A percentile compares a stretch with the other conserved stretches of the same genome.
Evolutionary conservation across 2,797 vertebrate genomes (phyloP).

Genomic region (Psittacula echo): DNA sequence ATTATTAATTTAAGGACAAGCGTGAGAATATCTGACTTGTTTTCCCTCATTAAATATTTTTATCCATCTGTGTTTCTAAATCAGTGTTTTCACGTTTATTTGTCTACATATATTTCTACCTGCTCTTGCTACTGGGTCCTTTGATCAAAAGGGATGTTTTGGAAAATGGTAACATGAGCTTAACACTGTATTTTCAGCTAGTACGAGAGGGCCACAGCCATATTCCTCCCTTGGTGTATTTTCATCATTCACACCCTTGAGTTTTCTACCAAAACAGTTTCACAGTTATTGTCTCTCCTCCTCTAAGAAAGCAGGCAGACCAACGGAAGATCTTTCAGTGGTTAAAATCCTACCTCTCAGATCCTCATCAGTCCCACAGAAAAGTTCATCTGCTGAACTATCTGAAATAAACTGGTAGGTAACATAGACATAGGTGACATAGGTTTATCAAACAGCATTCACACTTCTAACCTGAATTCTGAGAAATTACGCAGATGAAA

Average conservation of each 20-base stretch:
- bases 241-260: neutral
- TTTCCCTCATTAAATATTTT: neutral
- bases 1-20: neutral
- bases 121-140: neutral
- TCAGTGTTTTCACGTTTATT: neutral
- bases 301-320: neutral
- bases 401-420: neutral
- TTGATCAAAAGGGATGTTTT: neutral
- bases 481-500: neutral
- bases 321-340: neutral
- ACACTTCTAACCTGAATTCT: neutral
- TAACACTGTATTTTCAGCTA: neutral
- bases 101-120: neutral
- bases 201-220: neutral
- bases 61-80: neutral
- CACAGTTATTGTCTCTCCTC: neutral
- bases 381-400: neutral
- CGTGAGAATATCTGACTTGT: neutral
- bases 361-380: neutral
- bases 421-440: accelerated
- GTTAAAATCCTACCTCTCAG: neutral
- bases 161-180: accelerated
- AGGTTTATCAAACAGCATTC: neutral
- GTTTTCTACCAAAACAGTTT: neutral
- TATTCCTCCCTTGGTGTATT: neutral